Evolutionary conservation across 2,797 vertebrate species (phyloP), one percentile per base, ranked within the genome.

Genomic region (Sebastes miniatus): DNA sequence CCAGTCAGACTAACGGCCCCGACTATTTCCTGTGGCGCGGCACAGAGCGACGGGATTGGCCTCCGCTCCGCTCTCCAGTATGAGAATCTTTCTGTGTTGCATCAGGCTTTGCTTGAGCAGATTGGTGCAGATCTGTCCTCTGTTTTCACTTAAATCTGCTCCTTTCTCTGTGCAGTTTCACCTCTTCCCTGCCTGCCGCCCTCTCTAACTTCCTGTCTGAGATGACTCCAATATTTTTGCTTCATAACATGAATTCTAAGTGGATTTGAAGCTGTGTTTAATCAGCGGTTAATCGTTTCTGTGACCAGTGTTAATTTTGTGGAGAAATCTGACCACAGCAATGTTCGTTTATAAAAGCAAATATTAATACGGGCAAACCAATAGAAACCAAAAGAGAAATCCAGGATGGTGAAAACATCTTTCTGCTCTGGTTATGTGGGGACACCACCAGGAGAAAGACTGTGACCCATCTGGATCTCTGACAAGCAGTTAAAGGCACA

Each of bases 11-110:
- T 67, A 76, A 77, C 47, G 70, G 78, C 82, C 76, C 75, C 29
- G 70, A 81, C 67, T 83, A 85, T 88, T 95, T 93, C 91, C 91
- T 93, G 87, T 92, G 85, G 85, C 13, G 74, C 79, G 14, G 74
- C 78, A 34, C 69, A n/a, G 57, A 52, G 77, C 66, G 16, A 69
- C 75, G 74, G 77, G 77, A 93, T 78, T 84, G 84, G 84, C 76
- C 84, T 76, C 57, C 36, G 24, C 73, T 80, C 36, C 50, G 58
- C 59, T 71, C 39, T 69, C 29, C 56, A 14, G 69, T 67, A 8
- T 73, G 86, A 73, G 73, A 89, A 79, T 77, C 71, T 79, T 69
- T 78, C 79, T 83, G 78, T 64, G 75, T 74, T 81, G 75, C 74
- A 64, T 87, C 83, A 87, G 63, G 43, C 67, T 74, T 84, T 57